Conservation (phyloP, 2,797 vertebrate genomes). For the Choloepus didactylus region DNA sequence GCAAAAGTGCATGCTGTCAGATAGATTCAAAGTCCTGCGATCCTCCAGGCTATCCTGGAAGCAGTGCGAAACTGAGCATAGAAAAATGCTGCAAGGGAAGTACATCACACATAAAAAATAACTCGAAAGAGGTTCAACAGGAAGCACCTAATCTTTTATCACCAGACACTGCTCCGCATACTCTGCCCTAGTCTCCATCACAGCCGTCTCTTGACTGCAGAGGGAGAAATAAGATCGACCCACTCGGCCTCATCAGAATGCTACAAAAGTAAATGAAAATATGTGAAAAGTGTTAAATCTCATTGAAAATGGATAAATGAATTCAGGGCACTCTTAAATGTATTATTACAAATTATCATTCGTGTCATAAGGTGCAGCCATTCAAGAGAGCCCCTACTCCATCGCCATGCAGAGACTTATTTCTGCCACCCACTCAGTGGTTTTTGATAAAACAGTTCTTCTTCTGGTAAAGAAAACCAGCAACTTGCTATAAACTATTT, state of each 20-base stretch:
- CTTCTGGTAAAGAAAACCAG: conserved; percentile 59
- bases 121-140: neutral
- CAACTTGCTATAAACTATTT: conserved; percentile 51
- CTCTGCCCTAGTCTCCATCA: neutral
- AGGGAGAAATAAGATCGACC: conserved; percentile 35
- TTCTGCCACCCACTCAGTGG: conserved; percentile 17
- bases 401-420: neutral
- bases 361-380: conserved; percentile 38
- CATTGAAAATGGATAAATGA: conserved; percentile 61
- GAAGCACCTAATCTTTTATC: conserved; percentile 19
- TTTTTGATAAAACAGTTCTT: conserved; percentile 54
- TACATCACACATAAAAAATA: neutral
- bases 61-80: neutral
- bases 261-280: conserved; percentile 48
- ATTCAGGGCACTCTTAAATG: conserved; percentile 46
- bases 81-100: conserved; percentile 18
- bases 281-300: conserved; percentile 51
- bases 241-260: neutral
- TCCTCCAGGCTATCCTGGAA: neutral
- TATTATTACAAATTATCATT: conserved; percentile 69
- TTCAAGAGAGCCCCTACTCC: conserved; percentile 11
- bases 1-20: neutral
- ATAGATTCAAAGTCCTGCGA: conserved; percentile 5
- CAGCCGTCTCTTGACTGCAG: neutral
- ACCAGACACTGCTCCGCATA: neutral